These are phyloP conservation scores for Acronicta aceris DNA, from an alignment of 2,888 invertebrate genomes.

Conservation along the genomic window DNA sequence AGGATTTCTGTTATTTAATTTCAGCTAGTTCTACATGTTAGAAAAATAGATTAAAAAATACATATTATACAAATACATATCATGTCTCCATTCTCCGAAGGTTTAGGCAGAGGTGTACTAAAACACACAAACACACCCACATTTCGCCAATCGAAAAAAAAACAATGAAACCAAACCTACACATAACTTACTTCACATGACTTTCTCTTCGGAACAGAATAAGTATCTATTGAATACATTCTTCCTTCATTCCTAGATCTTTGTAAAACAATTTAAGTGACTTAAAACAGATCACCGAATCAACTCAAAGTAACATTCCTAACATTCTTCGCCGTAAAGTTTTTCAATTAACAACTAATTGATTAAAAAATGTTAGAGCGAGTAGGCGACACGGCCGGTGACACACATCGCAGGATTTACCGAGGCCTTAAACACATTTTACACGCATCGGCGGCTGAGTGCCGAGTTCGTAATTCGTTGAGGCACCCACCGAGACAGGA, in stretches of 20 bases:
- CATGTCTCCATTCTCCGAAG: no score
- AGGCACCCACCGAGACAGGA: constrained; percentile 80
- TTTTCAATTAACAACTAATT: constrained; percentile 85
- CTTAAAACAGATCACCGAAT: constrained; percentile 51
- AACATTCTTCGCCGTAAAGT: constrained; percentile 69
- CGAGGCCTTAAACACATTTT: constrained; percentile 81
- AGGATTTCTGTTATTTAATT: constrained; percentile 1
- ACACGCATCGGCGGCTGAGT: constrained; percentile 84
- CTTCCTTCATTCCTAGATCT: neutral
- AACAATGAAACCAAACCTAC: no score
- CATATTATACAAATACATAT: no score
- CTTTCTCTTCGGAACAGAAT: neutral
- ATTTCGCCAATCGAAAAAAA: no score
- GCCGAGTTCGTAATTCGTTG: constrained; percentile 80
- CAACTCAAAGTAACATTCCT: constrained; percentile 65
- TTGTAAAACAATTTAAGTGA: constrained; percentile 12
- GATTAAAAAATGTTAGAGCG: constrained; percentile 72
- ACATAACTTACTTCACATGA: neutral
- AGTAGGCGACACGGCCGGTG: constrained; percentile 57
- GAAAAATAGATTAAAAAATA: no score
- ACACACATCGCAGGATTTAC: constrained; percentile 75
- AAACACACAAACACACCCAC: no score
- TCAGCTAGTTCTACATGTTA: neutral
- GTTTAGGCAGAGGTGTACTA: no score
- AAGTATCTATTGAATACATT: neutral